phyloP scores from a whole-genome alignment of 2,888 invertebrate species.

The Gisinianus flammeolus region DNA sequence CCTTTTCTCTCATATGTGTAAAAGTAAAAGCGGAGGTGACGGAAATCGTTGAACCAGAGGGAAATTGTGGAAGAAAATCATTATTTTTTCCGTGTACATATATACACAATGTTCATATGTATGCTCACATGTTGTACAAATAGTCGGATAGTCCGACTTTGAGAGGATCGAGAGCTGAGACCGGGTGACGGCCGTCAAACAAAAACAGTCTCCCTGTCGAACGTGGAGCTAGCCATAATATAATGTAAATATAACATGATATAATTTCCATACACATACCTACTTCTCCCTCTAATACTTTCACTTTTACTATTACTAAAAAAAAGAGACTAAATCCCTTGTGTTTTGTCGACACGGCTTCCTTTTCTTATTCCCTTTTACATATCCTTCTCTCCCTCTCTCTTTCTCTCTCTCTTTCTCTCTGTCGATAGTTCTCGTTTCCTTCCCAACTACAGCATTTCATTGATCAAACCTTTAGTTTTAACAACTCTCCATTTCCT shows the following conservation, averaged over 20 bases:
- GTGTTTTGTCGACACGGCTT: not conserved
- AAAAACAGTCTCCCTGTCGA: not conserved
- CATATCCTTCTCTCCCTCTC: not conserved
- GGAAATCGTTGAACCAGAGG: conserved; percentile 6
- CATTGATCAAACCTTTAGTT: conserved; percentile 33
- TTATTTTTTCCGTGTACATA: not conserved
- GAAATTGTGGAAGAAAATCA: conserved; percentile 5
- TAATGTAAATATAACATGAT: too few relatives aligned
- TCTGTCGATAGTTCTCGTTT: not conserved
- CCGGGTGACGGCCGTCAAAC: not conserved
- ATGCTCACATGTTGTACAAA: too few relatives aligned
- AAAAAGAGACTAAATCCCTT: not conserved
- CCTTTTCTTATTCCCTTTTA: not conserved
- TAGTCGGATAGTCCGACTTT: not conserved
- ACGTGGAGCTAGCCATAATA: not conserved
- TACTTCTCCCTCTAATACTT: too few relatives aligned
- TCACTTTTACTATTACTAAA: not conserved
- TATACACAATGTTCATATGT: not conserved
- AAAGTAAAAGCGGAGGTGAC: not conserved
- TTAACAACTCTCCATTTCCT: conserved; percentile 14
- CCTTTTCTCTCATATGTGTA: not conserved
- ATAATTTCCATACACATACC: too few relatives aligned
- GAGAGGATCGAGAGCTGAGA: not conserved
- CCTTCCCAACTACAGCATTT: not conserved
- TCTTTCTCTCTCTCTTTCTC: not conserved